phyloP scores from a whole-genome alignment of 2,113 vertebrate genomes.

The Bos taurus region DNA sequence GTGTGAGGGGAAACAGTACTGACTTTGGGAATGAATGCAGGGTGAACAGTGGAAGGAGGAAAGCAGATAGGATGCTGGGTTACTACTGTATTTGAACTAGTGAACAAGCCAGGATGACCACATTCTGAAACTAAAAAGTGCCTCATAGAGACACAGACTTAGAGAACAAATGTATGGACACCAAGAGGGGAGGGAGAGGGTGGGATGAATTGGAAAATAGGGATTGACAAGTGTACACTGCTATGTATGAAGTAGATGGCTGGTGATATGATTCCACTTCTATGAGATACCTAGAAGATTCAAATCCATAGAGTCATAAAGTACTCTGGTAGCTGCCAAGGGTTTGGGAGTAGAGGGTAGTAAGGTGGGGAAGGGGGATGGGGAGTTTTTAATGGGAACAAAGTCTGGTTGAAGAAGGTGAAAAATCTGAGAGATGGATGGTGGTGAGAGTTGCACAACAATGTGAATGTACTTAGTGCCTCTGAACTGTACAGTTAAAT shows the following conservation, averaged over 20 bases:
- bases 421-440: background rate
- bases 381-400: background rate
- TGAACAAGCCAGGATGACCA: background rate
- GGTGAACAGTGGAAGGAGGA: background rate
- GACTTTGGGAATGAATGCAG: background rate
- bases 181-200: background rate
- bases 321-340: background rate
- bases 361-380: background rate
- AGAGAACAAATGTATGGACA: accelerated
- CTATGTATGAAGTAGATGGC: background rate
- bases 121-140: background rate
- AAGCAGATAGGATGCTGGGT: accelerated
- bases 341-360: background rate
- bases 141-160: background rate
- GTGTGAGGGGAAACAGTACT: background rate
- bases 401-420: background rate
- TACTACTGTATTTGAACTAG: too few species aligned
- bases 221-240: background rate
- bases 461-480: background rate
- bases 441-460: background rate
- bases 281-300: background rate
- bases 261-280: background rate
- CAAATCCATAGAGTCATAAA: background rate
- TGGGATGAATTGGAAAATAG: background rate
- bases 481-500: background rate